A percentile compares a stretch with the other conserved stretches of the same genome.
phyloP scores from a whole-genome alignment of 2,888 invertebrate genomes.

The Cantharis rufa region DNA sequence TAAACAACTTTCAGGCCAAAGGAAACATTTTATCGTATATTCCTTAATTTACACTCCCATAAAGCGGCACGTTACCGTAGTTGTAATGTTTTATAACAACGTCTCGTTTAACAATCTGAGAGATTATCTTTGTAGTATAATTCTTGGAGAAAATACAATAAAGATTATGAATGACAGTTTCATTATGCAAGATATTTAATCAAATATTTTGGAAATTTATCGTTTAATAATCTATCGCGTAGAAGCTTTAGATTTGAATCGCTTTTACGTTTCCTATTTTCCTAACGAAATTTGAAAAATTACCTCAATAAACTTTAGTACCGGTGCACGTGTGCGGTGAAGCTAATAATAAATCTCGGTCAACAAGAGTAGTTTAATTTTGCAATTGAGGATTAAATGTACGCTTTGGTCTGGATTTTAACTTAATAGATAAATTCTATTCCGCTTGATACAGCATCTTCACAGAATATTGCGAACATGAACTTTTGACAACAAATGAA shows the following conservation, averaged over 20 bases:
- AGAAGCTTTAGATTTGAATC: constrained; percentile 1
- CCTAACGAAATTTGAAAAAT: constrained; percentile 28
- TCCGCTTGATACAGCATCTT: neutral
- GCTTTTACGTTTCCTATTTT: constrained; percentile 16
- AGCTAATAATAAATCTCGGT: constrained; percentile 27
- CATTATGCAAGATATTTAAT: constrained; percentile 26
- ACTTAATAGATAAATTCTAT: constrained; percentile 11
- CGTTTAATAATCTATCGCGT: neutral
- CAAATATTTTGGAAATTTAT: constrained; percentile 26
- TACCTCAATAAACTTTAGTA: constrained; percentile 27
- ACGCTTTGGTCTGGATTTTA: constrained; percentile 5
- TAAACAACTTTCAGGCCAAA: constrained; percentile 30
- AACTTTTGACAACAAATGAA: neutral
- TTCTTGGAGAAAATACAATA: constrained; percentile 38
- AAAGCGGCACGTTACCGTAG: constrained; percentile 33
- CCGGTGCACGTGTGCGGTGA: constrained; percentile 26
- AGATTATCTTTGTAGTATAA: constrained; percentile 38
- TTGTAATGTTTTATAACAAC: constrained; percentile 35
- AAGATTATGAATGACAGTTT: constrained; percentile 33
- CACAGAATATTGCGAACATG: neutral
- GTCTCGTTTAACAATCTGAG: constrained; percentile 33
- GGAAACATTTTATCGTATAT: constrained; percentile 32
- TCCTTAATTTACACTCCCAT: constrained; percentile 35
- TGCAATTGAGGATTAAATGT: constrained; percentile 20
- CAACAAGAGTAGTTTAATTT: constrained; percentile 26